Evolutionary conservation across 2,888 invertebrate species (phyloP).

Genomic region (Drosophila neonasuta): DNA sequence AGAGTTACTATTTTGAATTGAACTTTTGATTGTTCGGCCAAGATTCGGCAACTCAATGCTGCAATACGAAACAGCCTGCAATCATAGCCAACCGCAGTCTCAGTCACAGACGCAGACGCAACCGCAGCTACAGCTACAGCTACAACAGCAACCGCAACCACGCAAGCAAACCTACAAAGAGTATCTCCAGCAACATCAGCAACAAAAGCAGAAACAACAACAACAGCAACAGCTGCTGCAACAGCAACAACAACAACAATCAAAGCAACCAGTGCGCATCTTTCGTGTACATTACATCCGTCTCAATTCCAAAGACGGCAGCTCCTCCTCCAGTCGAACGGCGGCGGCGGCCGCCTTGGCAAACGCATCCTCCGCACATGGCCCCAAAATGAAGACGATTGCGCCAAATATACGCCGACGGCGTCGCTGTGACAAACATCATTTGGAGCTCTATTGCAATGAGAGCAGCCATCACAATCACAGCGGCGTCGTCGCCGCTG

Average conservation of each 20-base stretch:
- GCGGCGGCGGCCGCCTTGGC: conserved; percentile 41
- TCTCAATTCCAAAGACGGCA: conserved; percentile 76
- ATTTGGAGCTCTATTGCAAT: conserved; percentile 83
- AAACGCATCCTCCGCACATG: conserved; percentile 44
- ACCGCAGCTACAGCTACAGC: conserved; percentile 39
- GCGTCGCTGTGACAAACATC: conserved; percentile 86
- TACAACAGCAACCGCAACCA: conserved; percentile 1
- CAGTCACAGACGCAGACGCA: conserved; percentile 54
- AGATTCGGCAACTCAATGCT: conserved; percentile 59
- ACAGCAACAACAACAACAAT: conserved; percentile 28
- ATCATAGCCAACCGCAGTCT: conserved; percentile 56
- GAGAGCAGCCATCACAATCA: conserved; percentile 33
- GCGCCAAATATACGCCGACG: conserved; percentile 85
- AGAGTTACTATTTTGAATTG: conserved; percentile 70
- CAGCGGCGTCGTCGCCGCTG: not conserved
- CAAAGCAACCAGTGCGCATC: conserved; percentile 68
- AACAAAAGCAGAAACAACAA: conserved; percentile 35
- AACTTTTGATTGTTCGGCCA: conserved; percentile 21
- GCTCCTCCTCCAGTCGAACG: conserved; percentile 46
- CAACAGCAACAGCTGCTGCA: conserved; percentile 15
- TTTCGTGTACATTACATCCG: conserved; percentile 78
- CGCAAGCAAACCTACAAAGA: conserved; percentile 58
- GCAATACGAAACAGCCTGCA: conserved; percentile 68
- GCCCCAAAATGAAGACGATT: conserved; percentile 85
- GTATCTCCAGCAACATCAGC: conserved; percentile 53